Evolutionary conservation across 2,888 invertebrate genomes (phyloP).

Genomic region (Lamproptera curius): DNA sequence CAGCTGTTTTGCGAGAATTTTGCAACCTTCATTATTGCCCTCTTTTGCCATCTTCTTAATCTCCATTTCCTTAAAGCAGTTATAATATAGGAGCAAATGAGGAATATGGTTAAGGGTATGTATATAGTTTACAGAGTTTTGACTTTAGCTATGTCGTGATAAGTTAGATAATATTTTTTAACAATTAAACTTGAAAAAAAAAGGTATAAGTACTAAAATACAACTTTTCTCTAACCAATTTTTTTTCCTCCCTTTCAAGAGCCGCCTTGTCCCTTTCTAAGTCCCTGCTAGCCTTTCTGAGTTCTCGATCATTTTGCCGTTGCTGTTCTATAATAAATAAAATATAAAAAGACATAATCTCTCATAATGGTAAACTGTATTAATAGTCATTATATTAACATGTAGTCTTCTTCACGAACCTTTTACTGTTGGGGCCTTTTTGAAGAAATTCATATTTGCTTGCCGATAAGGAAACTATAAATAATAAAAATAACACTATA

Average conservation of each 20-base stretch:
- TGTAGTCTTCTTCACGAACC: conserved; percentile 52
- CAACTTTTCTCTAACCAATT: conserved; percentile 79
- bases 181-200: too few relatives aligned
- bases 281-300: conserved; percentile 89
- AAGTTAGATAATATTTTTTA: too few relatives aligned
- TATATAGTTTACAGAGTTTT: too few relatives aligned
- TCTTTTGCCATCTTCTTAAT: conserved; percentile 93
- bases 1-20: conserved; percentile 92
- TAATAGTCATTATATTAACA: neutral
- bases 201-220: conserved; percentile 1
- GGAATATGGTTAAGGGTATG: too few relatives aligned
- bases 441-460: conserved; percentile 77
- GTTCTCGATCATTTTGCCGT: conserved; percentile 87
- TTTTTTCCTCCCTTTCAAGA: conserved; percentile 93
- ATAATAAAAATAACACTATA: too few relatives aligned
- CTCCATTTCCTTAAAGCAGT: conserved; percentile 83
- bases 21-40: conserved; percentile 90
- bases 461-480: too few relatives aligned
- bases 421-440: conserved; percentile 81
- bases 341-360: neutral
- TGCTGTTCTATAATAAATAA: conserved; percentile 84
- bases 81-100: too few relatives aligned
- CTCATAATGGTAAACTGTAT: neutral
- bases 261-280: conserved; percentile 89
- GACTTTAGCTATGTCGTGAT: too few relatives aligned